phyloP scores from a whole-genome alignment of 2,888 invertebrate species.

The Athalia cordata region DNA sequence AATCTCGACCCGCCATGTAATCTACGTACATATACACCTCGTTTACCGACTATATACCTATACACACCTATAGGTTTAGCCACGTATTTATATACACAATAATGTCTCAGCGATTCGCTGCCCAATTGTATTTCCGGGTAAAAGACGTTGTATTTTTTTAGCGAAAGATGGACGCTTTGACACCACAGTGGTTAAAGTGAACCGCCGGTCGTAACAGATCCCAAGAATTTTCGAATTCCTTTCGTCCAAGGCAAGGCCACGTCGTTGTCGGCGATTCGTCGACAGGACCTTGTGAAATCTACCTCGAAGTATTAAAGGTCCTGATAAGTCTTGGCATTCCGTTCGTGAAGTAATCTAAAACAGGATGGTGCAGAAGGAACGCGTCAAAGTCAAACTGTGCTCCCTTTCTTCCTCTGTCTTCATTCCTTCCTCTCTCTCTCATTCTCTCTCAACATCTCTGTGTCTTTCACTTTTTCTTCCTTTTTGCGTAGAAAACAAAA shows the following conservation, averaged over 20 bases:
- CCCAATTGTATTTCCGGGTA: background rate
- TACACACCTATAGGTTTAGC: background rate
- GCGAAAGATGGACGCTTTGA: background rate
- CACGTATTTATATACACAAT: background rate
- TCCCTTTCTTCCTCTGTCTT: background rate
- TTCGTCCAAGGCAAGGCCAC: background rate
- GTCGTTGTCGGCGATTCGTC: background rate
- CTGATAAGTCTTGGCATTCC: constrained; percentile 28
- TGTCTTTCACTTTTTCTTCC: background rate
- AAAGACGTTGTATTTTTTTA: background rate
- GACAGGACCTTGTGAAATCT: constrained; percentile 4
- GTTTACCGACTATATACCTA: background rate
- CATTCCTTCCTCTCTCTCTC: no score
- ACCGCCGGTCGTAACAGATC: background rate
- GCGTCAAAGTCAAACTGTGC: constrained; percentile 19
- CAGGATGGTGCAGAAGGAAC: background rate
- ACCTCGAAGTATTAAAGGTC: constrained; percentile 28
- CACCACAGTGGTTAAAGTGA: background rate
- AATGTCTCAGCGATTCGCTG: background rate
- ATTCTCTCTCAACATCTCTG: no score
- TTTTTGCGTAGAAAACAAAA: background rate
- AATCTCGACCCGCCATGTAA: constrained; percentile 11
- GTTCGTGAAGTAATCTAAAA: constrained; percentile 22
- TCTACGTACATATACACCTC: background rate
- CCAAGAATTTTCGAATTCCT: background rate